Evolutionary conservation across 2,888 invertebrate species (phyloP), one percentile per base, ranked within the genome.

Genomic region (Drosophila meridionalis): DNA sequence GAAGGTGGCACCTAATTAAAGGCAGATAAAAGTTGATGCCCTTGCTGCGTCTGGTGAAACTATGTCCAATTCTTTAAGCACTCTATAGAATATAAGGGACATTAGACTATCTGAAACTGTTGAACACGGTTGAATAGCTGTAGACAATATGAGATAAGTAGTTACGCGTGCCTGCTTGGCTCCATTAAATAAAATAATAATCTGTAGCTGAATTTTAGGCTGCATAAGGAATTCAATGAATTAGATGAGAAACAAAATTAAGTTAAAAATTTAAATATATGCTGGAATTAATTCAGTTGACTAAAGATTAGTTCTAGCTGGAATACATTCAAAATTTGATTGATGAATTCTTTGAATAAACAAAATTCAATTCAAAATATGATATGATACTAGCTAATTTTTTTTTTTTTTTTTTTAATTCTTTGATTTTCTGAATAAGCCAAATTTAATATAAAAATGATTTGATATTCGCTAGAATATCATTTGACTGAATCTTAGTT

Each of bases 1-100:
- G 50, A 59, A 38, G 57, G 67, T 69, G 83, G 59, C 78, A 74
- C 65, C 73, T 89, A 77, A 83, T 83, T 89, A 89, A 74, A 74
- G 53, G 58, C 55, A 61, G 50, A 69, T 59, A 34, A 20, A 67
- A 47, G 42, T 32, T 43, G 62, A 60, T 64, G 26, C 55, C 40
- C 36, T 58, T 72, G 45, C 60, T 43, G 45, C 47, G 58, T n/a
- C 53, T 40, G 36, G 30, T 42, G 30, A 28, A 72, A 47, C 42
- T 63, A 65, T 69, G 58, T 50, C 45, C 62, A 57, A 40, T 28
- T 38, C 14, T 61, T 47, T 45, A 38, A 38, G 34, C 73, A 78
- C 63, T 36, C 47, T 64, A 14, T 28, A 36, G 3, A 34, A 57
- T 34, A 57, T 45, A 52, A 2, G 7, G 47, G 32, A 48, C 5